Evolutionary conservation across 1,140 invertebrate species (phyloP).

Genomic region (Drosophila murphyi): DNA sequence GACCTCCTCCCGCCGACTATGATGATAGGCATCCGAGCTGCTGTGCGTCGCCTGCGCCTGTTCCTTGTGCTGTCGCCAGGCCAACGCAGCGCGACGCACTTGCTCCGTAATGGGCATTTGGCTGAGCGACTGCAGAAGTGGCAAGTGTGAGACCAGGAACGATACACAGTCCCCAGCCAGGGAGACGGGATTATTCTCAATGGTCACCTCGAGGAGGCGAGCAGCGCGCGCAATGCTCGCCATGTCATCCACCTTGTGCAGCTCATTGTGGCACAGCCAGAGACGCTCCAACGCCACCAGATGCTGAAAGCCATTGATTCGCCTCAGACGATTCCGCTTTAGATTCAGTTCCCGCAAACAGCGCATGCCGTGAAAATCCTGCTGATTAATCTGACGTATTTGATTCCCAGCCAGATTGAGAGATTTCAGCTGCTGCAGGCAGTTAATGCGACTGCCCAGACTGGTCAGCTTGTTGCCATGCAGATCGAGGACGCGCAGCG

Average conservation of each 20-base stretch:
- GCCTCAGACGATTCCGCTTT: conserved; percentile 92
- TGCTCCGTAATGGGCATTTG: conserved; percentile 91
- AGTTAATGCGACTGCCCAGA: conserved; percentile 85
- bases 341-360: conserved; percentile 94
- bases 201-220: conserved; percentile 91
- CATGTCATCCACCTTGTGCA: conserved; percentile 91
- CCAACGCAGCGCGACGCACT: conserved; percentile 89
- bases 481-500: conserved; percentile 91
- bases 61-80: conserved; percentile 91
- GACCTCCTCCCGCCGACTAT: conserved; percentile 89
- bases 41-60: conserved; percentile 88
- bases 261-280: conserved; percentile 84
- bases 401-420: conserved; percentile 96
- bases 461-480: conserved; percentile 93
- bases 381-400: conserved; percentile 89
- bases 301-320: conserved; percentile 91
- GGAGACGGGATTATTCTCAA: conserved; percentile 94
- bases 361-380: conserved; percentile 90
- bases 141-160: conserved; percentile 91
- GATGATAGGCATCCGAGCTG: conserved; percentile 88
- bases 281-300: conserved; percentile 84
- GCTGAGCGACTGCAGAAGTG: conserved; percentile 89
- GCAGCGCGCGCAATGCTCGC: conserved; percentile 90
- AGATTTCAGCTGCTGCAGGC: conserved; percentile 91
- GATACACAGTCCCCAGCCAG: conserved; percentile 90